Evolutionary conservation across 2,113 vertebrate species (phyloP).

Genomic region (Cynocephalus volans): DNA sequence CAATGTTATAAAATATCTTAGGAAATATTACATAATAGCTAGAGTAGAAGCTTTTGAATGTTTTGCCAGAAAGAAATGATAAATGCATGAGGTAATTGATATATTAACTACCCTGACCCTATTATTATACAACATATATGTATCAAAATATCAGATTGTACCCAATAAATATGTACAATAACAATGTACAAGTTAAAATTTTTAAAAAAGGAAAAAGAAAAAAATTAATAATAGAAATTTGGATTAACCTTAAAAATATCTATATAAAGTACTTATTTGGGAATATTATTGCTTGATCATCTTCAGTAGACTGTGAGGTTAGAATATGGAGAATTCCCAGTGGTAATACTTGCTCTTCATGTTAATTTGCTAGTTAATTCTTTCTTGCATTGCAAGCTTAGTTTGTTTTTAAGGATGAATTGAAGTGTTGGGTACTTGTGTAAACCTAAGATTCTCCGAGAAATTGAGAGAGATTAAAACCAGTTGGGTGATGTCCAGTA

Average conservation of each 20-base stretch:
- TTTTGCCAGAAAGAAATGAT: no score
- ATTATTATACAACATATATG: no score
- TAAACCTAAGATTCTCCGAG: neutral
- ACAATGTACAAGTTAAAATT: no score
- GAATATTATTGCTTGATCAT: neutral
- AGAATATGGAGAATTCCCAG: neutral
- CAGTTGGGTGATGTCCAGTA: neutral
- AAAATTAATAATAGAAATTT: no score
- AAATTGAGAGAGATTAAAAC: neutral
- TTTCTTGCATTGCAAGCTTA: neutral
- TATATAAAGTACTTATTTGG: neutral
- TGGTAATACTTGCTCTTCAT: neutral
- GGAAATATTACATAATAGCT: neutral
- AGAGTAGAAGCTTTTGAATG: no score
- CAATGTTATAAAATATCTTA: neutral
- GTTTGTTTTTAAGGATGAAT: neutral
- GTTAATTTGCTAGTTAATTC: neutral
- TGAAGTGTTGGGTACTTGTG: neutral
- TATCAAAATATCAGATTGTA: no score
- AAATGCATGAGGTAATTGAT: no score
- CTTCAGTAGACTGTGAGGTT: neutral
- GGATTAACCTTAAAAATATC: no score
- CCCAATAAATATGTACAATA: no score
- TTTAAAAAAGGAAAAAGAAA: no score
- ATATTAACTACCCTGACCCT: no score